A percentile compares a stretch with the other conserved stretches of the same genome.
Evolutionary conservation across 2,113 vertebrate species (phyloP).

Genomic region (Lamprologus speciosus): DNA sequence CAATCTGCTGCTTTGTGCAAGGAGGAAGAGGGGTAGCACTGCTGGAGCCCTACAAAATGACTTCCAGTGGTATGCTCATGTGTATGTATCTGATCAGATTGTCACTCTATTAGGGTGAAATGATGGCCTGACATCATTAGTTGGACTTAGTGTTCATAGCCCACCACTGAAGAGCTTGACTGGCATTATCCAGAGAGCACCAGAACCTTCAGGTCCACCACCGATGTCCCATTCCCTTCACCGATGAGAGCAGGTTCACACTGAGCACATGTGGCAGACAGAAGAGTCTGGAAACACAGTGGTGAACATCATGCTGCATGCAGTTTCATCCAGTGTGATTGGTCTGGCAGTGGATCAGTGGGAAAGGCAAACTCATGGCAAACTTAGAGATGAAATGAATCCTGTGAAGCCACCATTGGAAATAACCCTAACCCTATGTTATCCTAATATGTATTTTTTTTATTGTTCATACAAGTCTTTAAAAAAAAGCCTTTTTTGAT

Average conservation of each 20-base stretch:
- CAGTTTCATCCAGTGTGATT: not conserved
- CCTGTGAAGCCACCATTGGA: rapidly evolving
- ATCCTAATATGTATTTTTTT: not conserved
- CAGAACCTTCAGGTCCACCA: not conserved
- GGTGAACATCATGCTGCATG: not conserved
- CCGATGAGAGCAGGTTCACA: not conserved
- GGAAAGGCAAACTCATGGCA: rapidly evolving
- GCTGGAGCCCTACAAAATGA: not conserved
- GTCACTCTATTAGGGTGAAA: not conserved
- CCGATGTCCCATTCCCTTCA: not conserved
- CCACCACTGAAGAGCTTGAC: not conserved
- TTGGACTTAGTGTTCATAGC: not conserved
- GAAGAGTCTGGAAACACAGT: rapidly evolving
- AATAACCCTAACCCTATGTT: not conserved
- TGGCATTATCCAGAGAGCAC: not conserved
- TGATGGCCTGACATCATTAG: not conserved
- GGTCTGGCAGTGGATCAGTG: not conserved
- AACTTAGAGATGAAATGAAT: not conserved
- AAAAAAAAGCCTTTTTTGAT: not conserved
- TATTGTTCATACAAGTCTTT: not conserved
- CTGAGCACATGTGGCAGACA: not conserved
- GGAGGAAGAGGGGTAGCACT: not conserved
- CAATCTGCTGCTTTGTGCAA: not conserved
- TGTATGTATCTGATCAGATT: not conserved
- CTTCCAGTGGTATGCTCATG: not conserved